Evolutionary conservation across 2,888 invertebrate genomes (phyloP).

Genomic region (Microplitis deprimator): DNA sequence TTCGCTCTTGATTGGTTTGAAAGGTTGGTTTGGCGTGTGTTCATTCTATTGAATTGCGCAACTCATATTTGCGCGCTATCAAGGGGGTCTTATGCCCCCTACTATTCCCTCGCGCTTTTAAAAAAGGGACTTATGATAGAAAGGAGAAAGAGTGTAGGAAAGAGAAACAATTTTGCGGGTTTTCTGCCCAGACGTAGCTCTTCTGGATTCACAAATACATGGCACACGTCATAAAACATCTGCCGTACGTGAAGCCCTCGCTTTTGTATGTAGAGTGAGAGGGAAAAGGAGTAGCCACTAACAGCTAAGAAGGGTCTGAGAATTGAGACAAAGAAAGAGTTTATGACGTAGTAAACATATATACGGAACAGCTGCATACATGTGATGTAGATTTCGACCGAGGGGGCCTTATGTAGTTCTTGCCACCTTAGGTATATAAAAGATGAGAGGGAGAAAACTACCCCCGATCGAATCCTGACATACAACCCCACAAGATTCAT

Average conservation of each 20-base stretch:
- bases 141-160: constrained; percentile 17
- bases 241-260: constrained; percentile 54
- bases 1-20: neutral
- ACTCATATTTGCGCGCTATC: constrained; percentile 5
- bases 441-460: constrained; percentile 39
- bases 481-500: constrained; percentile 31
- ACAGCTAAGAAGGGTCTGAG: constrained; percentile 59
- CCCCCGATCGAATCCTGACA: constrained; percentile 44
- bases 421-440: constrained; percentile 18
- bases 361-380: constrained; percentile 67
- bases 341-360: constrained; percentile 58
- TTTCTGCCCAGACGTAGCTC: constrained; percentile 44
- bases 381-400: constrained; percentile 62
- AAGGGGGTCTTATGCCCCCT: constrained; percentile 24
- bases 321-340: constrained; percentile 71
- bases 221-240: constrained; percentile 70
- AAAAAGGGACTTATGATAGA: neutral
- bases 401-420: constrained; percentile 29
- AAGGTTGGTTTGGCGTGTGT: constrained; percentile 27
- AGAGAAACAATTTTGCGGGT: constrained; percentile 7
- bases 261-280: constrained; percentile 28
- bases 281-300: constrained; percentile 52
- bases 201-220: constrained; percentile 43
- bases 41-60: constrained; percentile 1
- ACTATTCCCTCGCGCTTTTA: neutral